Evolutionary conservation across 2,797 vertebrate genomes (phyloP).

Genomic region (Chelon auratus): DNA sequence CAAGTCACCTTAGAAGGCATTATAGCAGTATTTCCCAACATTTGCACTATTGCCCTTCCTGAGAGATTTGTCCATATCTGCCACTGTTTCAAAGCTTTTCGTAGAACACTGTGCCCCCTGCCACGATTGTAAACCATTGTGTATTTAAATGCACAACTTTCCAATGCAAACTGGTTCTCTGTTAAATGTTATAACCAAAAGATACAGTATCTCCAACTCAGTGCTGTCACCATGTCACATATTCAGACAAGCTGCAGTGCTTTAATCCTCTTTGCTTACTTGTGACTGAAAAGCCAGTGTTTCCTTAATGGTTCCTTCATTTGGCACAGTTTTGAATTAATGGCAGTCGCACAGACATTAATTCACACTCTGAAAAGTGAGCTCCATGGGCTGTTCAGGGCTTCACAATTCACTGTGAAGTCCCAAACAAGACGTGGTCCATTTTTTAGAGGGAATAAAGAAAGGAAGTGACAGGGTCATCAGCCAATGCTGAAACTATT

Average conservation of each 20-base stretch:
- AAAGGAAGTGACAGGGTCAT: conserved; percentile 62
- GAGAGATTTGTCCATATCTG: too few relatives aligned
- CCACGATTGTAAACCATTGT: neutral
- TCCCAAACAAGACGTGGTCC: conserved; percentile 36
- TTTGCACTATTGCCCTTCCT: too few relatives aligned
- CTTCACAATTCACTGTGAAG: conserved; percentile 59
- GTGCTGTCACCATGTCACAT: neutral
- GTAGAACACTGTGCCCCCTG: neutral
- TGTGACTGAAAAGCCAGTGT: conserved; percentile 30
- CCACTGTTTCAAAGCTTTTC: neutral
- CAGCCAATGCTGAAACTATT: conserved; percentile 46
- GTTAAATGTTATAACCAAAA: too few relatives aligned
- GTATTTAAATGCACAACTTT: conserved; percentile 5
- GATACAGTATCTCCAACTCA: neutral
- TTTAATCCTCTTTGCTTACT: conserved; percentile 30
- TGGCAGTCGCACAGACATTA: neutral
- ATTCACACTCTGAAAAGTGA: too few relatives aligned
- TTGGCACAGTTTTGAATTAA: conserved; percentile 48
- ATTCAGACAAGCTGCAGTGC: conserved; percentile 14
- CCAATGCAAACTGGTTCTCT: neutral
- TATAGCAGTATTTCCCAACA: too few relatives aligned
- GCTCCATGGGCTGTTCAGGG: neutral
- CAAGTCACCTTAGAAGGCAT: too few relatives aligned
- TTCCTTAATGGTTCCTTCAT: conserved; percentile 53
- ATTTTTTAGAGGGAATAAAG: conserved; percentile 71